Evolutionary conservation across 2,888 invertebrate genomes (phyloP), one percentile per base, ranked within the genome.

Genomic region (Napeogenes inachia): DNA sequence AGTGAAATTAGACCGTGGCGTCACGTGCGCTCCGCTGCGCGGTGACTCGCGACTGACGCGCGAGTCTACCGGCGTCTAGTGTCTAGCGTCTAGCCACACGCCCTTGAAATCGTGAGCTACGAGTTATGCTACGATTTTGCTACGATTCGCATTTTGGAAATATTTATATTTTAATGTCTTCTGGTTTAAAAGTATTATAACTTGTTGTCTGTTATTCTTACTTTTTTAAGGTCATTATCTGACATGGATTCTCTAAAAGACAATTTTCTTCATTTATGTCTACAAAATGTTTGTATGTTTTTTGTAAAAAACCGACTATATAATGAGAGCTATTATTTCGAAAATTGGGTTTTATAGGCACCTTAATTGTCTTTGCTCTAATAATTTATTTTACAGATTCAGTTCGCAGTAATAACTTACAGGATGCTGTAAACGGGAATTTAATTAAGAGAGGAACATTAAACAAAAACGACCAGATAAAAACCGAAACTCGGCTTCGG

Each of bases 1-100:
- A 21, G 33, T 54, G 13, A 32, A n/a, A 54, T 5, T n/a, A 50
- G 13, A 3, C 8, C 5, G 4, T 50, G 21, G 30, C 45, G 59
- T 13, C 56, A 63, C 66, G 66, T 63, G 63, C 63, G 57, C 50
- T 54, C 63, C 45, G 12, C 50, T 47, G 21, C 54, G 8, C 54
- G 47, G 56, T 63, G 45, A 4, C 33, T 35, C 55, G 58, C 54
- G 62, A 60, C 58, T 63, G 62, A 58, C 55, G 33, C 13, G 32
- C 33, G 38, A 56, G 45, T 50, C 47, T 50, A 50, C 47, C 13
- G 47, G 13, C 21, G 32, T 42, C 32, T 38, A 12, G 13, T 33
- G 13, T 35, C 35, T 35, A 13, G 12, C 12, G 13, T 32, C 45
- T 32, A 45, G 21, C 59, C 53, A 13, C 45, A 12, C 59, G 46